Percentiles rank a stretch among this genome's conserved stretches.
These are phyloP conservation scores for Colletes latitarsis DNA, from an alignment of 1,140 invertebrate genomes.

Conservation along the genomic window DNA sequence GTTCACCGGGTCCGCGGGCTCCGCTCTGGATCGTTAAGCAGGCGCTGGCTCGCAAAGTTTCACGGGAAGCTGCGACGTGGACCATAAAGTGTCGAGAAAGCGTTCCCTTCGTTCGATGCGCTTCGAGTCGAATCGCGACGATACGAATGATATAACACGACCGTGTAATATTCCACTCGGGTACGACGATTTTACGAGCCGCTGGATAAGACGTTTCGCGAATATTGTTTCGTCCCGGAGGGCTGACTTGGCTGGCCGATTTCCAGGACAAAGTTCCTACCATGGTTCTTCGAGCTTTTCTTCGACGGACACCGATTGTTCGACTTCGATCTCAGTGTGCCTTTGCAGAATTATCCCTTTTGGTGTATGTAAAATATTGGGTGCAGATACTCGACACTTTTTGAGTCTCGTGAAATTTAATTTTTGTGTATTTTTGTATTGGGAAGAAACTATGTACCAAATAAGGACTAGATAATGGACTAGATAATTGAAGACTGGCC, in stretches of 20 bases:
- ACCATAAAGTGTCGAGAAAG: conserved; percentile 2
- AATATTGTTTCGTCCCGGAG: not conserved
- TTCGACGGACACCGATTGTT: no score
- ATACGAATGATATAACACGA: conserved; percentile 7
- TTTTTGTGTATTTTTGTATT: no score
- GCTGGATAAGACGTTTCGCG: not conserved
- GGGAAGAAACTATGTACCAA: no score
- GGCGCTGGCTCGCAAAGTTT: not conserved
- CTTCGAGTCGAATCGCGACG: conserved; percentile 6
- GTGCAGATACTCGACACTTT: no score
- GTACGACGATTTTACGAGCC: conserved; percentile 31
- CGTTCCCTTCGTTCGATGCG: not conserved
- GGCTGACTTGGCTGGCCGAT: not conserved
- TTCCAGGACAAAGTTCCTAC: not conserved
- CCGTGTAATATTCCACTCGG: conserved; percentile 19
- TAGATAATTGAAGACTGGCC: no score
- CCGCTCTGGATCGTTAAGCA: conserved; percentile 51
- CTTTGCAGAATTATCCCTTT: no score
- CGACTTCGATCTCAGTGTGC: no score
- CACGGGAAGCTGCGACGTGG: not conserved
- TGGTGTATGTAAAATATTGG: no score
- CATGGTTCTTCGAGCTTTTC: no score
- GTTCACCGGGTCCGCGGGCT: conserved; percentile 42
- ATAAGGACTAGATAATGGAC: no score
- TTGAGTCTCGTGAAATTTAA: no score